Percentiles rank a stretch among this genome's conserved stretches.
phyloP scores from a whole-genome alignment of 2,888 invertebrate genomes.

The Rhogogaster chlorosoma region DNA sequence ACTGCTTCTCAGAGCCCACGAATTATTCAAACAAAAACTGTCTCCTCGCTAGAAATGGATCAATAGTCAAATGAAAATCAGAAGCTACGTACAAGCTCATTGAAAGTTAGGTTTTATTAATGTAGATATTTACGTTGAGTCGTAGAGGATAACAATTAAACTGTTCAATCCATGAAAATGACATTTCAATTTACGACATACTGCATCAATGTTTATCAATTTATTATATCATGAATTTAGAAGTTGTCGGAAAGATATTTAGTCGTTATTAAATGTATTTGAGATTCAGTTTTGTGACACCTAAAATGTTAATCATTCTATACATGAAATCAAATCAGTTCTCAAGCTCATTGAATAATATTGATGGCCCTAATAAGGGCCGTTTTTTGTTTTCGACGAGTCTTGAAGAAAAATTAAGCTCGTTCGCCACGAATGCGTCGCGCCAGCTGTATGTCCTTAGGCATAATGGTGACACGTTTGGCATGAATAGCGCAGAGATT shows the following conservation, averaged over 20 bases:
- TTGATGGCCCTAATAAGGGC: conserved; percentile 48
- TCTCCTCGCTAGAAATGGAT: background rate
- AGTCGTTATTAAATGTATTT: too few relatives aligned
- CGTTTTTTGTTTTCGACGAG: background rate
- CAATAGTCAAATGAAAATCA: background rate
- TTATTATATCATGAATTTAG: background rate
- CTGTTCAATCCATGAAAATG: background rate
- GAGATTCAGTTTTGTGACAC: too few relatives aligned
- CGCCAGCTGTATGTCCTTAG: conserved; percentile 51
- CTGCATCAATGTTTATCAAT: background rate
- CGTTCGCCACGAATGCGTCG: conserved; percentile 55
- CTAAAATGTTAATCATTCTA: too few relatives aligned
- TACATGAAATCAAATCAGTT: background rate
- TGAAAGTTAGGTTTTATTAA: background rate
- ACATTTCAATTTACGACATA: background rate
- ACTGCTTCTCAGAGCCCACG: too few relatives aligned
- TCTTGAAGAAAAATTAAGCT: conserved; percentile 34
- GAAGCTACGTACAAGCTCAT: background rate
- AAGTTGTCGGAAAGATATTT: too few relatives aligned
- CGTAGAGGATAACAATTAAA: background rate
- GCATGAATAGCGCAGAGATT: conserved; percentile 54
- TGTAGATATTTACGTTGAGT: background rate
- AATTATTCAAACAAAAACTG: background rate
- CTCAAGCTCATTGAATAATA: background rate
- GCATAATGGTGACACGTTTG: conserved; percentile 54